These are phyloP conservation scores for Cynopterus brachyotis DNA, from an alignment of 2,113 vertebrate genomes.

Conservation along the genomic window DNA sequence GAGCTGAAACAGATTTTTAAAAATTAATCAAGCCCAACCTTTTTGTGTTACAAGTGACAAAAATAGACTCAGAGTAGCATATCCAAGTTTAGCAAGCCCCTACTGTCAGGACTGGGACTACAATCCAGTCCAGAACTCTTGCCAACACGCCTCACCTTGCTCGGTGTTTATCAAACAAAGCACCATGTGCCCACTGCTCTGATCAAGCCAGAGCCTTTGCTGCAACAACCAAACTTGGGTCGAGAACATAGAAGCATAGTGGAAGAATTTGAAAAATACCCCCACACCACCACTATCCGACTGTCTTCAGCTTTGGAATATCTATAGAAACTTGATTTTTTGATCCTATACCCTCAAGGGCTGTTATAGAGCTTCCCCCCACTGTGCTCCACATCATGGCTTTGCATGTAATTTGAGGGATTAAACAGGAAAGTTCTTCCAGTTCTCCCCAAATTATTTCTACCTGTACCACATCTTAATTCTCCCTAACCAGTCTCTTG, in stretches of 20 bases:
- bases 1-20: not conserved
- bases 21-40: not conserved
- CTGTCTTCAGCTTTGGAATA: not conserved
- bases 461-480: not conserved
- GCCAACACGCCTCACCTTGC: not conserved
- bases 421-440: not conserved
- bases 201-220: not conserved
- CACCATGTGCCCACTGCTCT: not conserved
- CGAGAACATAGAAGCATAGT: not conserved
- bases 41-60: not conserved
- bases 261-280: not conserved
- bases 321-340: not conserved
- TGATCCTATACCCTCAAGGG: not conserved
- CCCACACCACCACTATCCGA: too few species aligned
- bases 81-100: not conserved
- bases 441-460: not conserved
- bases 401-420: not conserved
- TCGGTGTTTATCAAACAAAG: not conserved
- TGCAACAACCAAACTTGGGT: not conserved
- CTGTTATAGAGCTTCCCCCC: rapidly evolving
- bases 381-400: not conserved
- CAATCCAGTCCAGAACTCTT: not conserved
- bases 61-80: not conserved
- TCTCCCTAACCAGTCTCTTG: not conserved
- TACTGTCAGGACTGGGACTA: not conserved